Evolutionary conservation across 2,888 invertebrate genomes (phyloP).

Genomic region (Napeogenes inachia): DNA sequence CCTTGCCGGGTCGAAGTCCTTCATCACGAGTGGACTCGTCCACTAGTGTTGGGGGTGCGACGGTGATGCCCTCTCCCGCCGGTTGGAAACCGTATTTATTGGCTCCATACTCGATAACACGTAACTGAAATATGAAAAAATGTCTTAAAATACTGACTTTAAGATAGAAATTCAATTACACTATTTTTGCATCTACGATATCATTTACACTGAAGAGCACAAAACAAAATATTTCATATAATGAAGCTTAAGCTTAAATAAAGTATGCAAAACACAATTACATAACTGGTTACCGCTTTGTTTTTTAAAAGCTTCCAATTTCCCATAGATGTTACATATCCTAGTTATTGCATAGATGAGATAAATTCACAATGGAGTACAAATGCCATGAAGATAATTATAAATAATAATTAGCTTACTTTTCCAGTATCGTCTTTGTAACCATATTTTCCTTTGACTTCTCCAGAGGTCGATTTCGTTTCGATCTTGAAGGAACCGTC

Average conservation of each 20-base stretch:
- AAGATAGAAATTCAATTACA: too few relatives aligned
- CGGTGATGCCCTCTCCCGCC: conserved; percentile 90
- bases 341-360: not conserved
- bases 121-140: conserved; percentile 51
- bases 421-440: conserved; percentile 90
- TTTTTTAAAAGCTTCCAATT: too few relatives aligned
- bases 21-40: conserved; percentile 70
- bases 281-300: too few relatives aligned
- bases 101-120: conserved; percentile 92
- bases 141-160: not conserved
- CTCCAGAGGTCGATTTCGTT: conserved; percentile 87
- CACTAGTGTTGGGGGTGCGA: conserved; percentile 80
- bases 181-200: too few relatives aligned
- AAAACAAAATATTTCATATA: too few relatives aligned
- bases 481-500: conserved; percentile 95
- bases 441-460: conserved; percentile 93
- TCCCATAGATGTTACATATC: too few relatives aligned
- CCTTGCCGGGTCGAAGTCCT: conserved; percentile 52
- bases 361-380: not conserved
- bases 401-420: conserved; percentile 44
- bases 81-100: conserved; percentile 93
- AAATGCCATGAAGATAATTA: not conserved
- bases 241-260: too few relatives aligned
- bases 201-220: too few relatives aligned
- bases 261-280: too few relatives aligned